phyloP scores from a whole-genome alignment of 2,113 vertebrate species.

The Gobius niger region DNA sequence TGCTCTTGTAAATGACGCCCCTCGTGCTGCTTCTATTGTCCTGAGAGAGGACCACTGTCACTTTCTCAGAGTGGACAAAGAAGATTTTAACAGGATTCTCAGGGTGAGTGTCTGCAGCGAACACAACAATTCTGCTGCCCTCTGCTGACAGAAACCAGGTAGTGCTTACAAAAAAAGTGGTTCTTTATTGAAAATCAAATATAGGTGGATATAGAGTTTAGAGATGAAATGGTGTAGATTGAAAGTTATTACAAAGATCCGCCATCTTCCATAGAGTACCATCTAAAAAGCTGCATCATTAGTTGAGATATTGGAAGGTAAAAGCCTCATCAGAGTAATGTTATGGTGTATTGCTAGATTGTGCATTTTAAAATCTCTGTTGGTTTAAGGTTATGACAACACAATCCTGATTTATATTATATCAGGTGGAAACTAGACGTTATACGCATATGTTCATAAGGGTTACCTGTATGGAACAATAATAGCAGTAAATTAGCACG shows the following conservation, averaged over 20 bases:
- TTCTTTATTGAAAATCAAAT: neutral
- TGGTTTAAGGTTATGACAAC: too few relatives aligned
- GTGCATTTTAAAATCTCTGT: too few relatives aligned
- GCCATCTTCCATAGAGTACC: too few relatives aligned
- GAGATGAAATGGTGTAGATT: neutral
- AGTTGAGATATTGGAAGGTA: too few relatives aligned
- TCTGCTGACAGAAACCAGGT: constrained; percentile 55
- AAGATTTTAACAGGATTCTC: constrained; percentile 97
- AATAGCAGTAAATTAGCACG: neutral
- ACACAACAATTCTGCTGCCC: constrained; percentile 38
- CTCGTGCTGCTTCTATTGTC: constrained; percentile 95
- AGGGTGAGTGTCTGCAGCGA: constrained; percentile 78
- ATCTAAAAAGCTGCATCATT: too few relatives aligned
- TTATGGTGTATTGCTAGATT: too few relatives aligned
- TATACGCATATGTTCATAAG: too few relatives aligned
- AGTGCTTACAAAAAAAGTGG: constrained; percentile 34
- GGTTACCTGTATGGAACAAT: too few relatives aligned
- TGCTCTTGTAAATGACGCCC: constrained; percentile 95
- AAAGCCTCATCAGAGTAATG: too few relatives aligned
- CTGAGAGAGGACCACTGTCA: constrained; percentile 96
- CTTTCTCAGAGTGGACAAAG: constrained; percentile 97
- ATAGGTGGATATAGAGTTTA: neutral
- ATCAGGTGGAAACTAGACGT: too few relatives aligned
- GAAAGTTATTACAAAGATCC: neutral
- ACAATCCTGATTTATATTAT: too few relatives aligned